phyloP scores from a whole-genome alignment of 2,113 vertebrate genomes.

The Trachemys scripta region DNA sequence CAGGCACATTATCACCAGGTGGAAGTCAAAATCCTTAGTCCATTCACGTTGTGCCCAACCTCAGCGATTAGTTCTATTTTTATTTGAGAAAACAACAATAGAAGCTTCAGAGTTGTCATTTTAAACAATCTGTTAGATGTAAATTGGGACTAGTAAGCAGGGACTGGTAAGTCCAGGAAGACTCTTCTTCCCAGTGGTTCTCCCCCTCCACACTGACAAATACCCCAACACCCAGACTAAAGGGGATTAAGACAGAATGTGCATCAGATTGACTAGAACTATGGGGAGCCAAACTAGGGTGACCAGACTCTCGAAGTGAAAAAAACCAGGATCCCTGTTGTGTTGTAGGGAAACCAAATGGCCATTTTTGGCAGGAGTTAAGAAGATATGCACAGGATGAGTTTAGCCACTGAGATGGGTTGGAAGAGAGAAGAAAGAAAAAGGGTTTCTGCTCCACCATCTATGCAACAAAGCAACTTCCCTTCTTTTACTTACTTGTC shows the following conservation, averaged over 20 bases:
- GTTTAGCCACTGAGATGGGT: neutral
- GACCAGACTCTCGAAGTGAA: neutral
- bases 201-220: neutral
- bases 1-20: conserved; percentile 60
- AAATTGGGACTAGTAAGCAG: accelerated
- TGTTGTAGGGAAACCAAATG: neutral
- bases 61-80: neutral
- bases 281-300: neutral
- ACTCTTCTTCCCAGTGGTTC: neutral
- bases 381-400: accelerated
- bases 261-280: neutral
- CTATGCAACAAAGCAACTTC: neutral
- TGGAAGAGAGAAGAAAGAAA: neutral
- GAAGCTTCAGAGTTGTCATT: neutral
- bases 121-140: neutral
- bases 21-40: conserved; percentile 2
- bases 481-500: neutral
- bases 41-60: conserved; percentile 26
- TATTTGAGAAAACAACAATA: neutral
- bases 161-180: neutral
- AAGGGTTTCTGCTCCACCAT: neutral
- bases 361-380: neutral
- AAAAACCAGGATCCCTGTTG: neutral
- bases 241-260: neutral
- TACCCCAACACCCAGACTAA: accelerated